Evolutionary conservation across 2,113 vertebrate species (phyloP), one percentile per base, ranked within the genome.

Genomic region (Diglossa brunneiventris): DNA sequence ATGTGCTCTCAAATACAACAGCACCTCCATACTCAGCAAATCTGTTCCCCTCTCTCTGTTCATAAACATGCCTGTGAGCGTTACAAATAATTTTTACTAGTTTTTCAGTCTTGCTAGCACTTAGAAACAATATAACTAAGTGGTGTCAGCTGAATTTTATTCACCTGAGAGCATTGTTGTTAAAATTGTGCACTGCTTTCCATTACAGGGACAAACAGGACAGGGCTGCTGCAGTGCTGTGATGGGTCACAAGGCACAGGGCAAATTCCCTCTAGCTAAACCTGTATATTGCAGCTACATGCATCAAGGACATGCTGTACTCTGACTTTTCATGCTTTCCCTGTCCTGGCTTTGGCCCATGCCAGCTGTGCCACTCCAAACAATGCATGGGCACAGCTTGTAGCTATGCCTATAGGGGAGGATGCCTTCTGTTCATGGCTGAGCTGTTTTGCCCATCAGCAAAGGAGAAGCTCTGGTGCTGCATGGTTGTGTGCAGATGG

Each of bases 81-180:
- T 77, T 79, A 86, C 79, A 83, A 95, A 80, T 85, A 91, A 39
- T 58, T 92, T 92, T 95, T 87, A 84, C 39, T 70, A 64, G 42
- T 75, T 83, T 91, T 95, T 90, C n/a, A 73, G 58, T 75, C 70
- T 83, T 90, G 22, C 49, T 87, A 50, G 75, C 59, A 67, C 55
- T 90, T 77, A 83, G 59, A 87, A 74, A 55, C 63, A 77, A 30
- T 74, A 63, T 74, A 86, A 83, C 62, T 82, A 85, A 87, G 70
- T 59, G 72, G 59, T 42, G 27, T 91, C 92, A 94, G 74, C 58
- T 92, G 78, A 47, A 94, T 97, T 95, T 92, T 87, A 85, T 95
- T 91, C 81, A 79, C 78, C 33, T 63, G 78, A 92, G 75, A 83
- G 42, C 72, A 59, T 35, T 89, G 58, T 52, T 3, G 0, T 82